Conservation (phyloP, 2,797 vertebrate genomes). For the Perdix hodgsoniae region DNA sequence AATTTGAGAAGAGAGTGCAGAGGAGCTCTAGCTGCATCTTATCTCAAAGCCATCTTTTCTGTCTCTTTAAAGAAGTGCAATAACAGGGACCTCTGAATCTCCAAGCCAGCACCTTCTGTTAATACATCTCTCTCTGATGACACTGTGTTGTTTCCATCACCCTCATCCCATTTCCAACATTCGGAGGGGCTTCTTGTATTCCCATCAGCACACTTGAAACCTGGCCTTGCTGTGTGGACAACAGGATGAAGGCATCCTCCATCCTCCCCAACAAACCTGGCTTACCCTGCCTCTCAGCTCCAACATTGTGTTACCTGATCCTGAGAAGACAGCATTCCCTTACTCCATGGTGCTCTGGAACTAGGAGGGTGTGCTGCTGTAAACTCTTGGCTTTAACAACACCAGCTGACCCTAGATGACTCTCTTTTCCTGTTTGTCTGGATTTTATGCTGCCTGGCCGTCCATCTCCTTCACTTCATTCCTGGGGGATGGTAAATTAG, state of each 20-base stretch:
- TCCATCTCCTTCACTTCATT: not conserved
- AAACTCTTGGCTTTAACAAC: not conserved
- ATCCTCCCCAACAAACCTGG: not conserved
- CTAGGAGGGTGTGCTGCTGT: not conserved
- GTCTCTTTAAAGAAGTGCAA: not conserved
- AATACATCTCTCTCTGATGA: not conserved
- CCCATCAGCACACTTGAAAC: not conserved
- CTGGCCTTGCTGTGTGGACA: not conserved
- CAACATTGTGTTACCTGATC: rapidly evolving
- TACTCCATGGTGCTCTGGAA: rapidly evolving
- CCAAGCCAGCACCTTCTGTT: not conserved
- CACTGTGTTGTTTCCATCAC: not conserved
- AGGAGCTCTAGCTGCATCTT: not conserved
- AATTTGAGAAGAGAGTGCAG: not conserved
- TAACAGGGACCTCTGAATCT: not conserved
- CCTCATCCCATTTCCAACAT: not conserved
- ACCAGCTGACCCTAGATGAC: not conserved
- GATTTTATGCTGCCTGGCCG: not conserved
- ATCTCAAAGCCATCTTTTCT: not conserved
- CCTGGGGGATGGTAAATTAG: not conserved
- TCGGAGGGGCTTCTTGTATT: not conserved
- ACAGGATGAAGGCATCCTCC: not conserved
- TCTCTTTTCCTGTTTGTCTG: not conserved
- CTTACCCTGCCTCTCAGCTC: not conserved
- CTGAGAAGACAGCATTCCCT: not conserved